phyloP scores from a whole-genome alignment of 2,113 vertebrate genomes.

The Pagrus major region DNA sequence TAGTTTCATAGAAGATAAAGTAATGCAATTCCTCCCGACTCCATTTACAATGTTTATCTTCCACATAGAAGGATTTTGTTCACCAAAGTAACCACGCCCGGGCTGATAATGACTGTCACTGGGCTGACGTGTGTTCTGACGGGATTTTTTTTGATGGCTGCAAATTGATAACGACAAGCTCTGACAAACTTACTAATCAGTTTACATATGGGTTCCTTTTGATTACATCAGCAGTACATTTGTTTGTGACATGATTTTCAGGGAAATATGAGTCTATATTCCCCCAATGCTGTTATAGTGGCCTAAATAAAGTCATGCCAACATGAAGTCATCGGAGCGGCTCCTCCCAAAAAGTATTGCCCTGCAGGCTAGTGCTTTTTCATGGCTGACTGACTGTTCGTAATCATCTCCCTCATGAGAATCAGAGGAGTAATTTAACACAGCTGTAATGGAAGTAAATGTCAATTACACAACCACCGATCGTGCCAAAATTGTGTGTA shows the following conservation, averaged over 20 bases:
- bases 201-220: constrained; percentile 39
- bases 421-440: constrained; percentile 69
- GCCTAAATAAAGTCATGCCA: constrained; percentile 72
- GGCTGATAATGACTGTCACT: constrained; percentile 14
- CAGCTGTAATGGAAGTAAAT: constrained; percentile 75
- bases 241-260: constrained; percentile 57
- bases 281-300: constrained; percentile 49
- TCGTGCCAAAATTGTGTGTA: constrained; percentile 48
- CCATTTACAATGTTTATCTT: constrained; percentile 19
- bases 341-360: constrained; percentile 63
- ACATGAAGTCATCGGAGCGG: constrained; percentile 69
- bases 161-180: constrained; percentile 52
- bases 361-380: constrained; percentile 60
- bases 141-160: constrained; percentile 14
- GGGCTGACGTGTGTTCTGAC: constrained; percentile 23
- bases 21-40: neutral
- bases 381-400: constrained; percentile 68
- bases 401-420: constrained; percentile 71
- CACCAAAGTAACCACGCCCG: constrained; percentile 14
- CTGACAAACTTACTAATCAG: constrained; percentile 56
- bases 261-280: constrained; percentile 40
- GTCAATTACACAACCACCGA: constrained; percentile 60
- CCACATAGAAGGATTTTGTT: constrained; percentile 25
- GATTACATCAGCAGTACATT: constrained; percentile 49
- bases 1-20: no score